These are phyloP conservation scores for Myrmophylax atrothorax DNA, from an alignment of 2,113 vertebrate genomes.

Conservation along the genomic window DNA sequence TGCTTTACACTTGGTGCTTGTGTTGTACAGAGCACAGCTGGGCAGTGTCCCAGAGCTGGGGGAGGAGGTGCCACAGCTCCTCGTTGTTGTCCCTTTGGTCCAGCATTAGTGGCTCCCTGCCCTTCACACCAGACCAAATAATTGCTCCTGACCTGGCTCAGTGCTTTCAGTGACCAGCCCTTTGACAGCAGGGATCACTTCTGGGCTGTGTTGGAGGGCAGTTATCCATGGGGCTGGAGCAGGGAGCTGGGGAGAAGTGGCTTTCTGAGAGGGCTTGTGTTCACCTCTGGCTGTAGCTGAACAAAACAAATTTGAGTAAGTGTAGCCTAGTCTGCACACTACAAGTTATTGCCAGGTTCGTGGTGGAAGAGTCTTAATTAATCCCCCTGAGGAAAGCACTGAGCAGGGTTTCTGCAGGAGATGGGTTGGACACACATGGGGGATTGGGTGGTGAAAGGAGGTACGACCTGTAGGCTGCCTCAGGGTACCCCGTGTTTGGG, in stretches of 20 bases:
- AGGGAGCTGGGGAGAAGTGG: not conserved
- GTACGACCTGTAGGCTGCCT: not conserved
- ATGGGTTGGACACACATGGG: fast-evolving
- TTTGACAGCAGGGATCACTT: not conserved
- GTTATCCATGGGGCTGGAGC: not conserved
- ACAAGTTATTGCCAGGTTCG: not conserved
- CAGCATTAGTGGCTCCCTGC: not conserved
- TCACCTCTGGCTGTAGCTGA: slow-evolving; percentile 15
- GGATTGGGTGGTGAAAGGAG: not conserved
- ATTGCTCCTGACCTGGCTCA: not conserved
- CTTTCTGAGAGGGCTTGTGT: not conserved
- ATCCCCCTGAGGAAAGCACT: not conserved
- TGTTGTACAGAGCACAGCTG: fast-evolving
- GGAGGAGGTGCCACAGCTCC: not conserved
- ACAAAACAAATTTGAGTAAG: not conserved
- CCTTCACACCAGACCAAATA: not conserved
- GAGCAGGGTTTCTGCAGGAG: not conserved
- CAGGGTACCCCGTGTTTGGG: not conserved
- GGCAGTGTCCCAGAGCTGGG: not conserved
- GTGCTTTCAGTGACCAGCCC: not conserved
- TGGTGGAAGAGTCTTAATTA: slow-evolving; percentile 1
- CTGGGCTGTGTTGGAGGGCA: not conserved
- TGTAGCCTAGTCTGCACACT: not conserved
- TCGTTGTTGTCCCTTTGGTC: not conserved
- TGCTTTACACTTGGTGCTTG: fast-evolving